A percentile compares a stretch with the other conserved stretches of the same genome.
These are phyloP conservation scores for Brachyhypopomus occidentalis DNA, from an alignment of 2,113 vertebrate genomes.

Conservation along the genomic window DNA sequence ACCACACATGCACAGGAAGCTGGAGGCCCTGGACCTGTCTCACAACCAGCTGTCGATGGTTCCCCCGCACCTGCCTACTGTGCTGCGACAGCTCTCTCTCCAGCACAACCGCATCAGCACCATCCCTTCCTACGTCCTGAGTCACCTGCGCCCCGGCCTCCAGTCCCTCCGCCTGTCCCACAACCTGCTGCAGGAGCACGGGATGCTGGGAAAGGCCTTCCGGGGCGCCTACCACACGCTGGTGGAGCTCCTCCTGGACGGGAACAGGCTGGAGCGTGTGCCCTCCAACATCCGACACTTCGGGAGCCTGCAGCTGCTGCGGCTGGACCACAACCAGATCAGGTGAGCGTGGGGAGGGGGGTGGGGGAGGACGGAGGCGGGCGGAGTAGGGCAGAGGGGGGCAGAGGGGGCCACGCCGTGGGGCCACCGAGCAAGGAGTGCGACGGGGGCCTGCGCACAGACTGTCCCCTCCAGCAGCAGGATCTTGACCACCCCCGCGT, in stretches of 20 bases:
- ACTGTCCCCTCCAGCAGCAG: no score
- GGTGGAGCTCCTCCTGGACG: constrained; percentile 74
- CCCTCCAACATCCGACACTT: constrained; percentile 76
- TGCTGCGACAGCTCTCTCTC: constrained; percentile 69
- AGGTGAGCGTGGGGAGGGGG: constrained; percentile 69
- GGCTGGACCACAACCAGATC: constrained; percentile 77
- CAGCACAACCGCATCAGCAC: constrained; percentile 75
- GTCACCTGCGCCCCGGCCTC: constrained; percentile 74
- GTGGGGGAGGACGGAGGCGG: no score
- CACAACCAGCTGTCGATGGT: constrained; percentile 70
- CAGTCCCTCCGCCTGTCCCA: constrained; percentile 75
- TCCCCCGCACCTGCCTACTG: constrained; percentile 71
- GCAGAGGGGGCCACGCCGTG: no score
- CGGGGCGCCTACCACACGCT: constrained; percentile 74
- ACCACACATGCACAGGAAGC: constrained; percentile 62
- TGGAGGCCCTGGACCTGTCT: constrained; percentile 77
- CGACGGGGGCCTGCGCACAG: no score
- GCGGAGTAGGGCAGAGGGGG: neutral
- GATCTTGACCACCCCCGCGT: no score
- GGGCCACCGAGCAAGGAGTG: no score
- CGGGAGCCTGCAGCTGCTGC: constrained; percentile 72
- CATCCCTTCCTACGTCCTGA: constrained; percentile 70
- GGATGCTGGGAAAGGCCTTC: constrained; percentile 68
- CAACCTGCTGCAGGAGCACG: constrained; percentile 64
- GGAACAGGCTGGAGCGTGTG: constrained; percentile 74